Conservation (phyloP, 1,140 invertebrate genomes). For the Lepidostoma basale region DNA sequence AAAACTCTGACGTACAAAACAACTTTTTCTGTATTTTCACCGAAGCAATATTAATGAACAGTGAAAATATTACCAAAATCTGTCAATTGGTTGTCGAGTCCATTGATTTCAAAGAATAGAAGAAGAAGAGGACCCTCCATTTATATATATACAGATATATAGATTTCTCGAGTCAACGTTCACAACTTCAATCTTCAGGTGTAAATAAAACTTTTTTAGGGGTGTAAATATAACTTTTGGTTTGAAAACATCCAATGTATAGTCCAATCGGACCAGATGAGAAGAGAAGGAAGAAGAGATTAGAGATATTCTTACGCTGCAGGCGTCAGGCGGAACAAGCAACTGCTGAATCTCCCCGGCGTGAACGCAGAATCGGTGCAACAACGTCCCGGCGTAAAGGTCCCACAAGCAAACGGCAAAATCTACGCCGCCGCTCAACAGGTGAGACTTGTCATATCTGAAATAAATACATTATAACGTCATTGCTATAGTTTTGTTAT, state of each 20-base stretch:
- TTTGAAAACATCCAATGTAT: background rate
- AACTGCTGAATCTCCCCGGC: slow-evolving; percentile 91
- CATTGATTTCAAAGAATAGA: too few relatives aligned
- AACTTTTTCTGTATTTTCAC: too few relatives aligned
- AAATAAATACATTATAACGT: background rate
- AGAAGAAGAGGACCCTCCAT: too few relatives aligned
- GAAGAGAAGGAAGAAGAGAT: background rate
- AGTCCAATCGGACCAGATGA: too few relatives aligned
- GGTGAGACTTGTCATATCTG: slow-evolving; percentile 88
- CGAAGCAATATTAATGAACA: too few relatives aligned
- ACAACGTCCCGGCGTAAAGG: slow-evolving; percentile 83
- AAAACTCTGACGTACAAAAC: too few relatives aligned
- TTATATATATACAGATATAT: too few relatives aligned
- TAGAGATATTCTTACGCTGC: slow-evolving; percentile 71
- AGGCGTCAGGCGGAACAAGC: slow-evolving; percentile 89
- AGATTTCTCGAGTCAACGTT: too few relatives aligned
- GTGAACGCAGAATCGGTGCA: slow-evolving; percentile 97
- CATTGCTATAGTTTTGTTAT: too few relatives aligned
- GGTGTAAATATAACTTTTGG: background rate
- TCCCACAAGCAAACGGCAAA: slow-evolving; percentile 99
- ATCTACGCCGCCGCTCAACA: slow-evolving; percentile 96
- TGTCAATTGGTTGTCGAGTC: too few relatives aligned
- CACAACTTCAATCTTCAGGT: too few relatives aligned
- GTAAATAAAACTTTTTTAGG: background rate
- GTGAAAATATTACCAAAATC: too few relatives aligned